A percentile compares a stretch with the other conserved stretches of the same genome.
Conservation (phyloP, 2,797 vertebrate genomes). For the Caiman crocodilus region DNA sequence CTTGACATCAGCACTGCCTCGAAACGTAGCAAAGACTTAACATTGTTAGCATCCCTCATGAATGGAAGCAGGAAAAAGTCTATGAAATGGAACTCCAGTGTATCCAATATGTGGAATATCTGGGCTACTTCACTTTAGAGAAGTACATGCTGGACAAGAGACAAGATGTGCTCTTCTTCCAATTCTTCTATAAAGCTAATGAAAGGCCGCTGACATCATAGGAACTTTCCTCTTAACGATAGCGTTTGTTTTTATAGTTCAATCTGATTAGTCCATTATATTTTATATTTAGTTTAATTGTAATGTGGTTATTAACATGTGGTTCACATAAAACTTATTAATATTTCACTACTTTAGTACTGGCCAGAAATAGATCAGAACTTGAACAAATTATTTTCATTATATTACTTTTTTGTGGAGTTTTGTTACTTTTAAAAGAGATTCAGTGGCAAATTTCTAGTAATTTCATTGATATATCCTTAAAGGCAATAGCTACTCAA, state of each 20-base stretch:
- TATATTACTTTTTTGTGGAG: neutral
- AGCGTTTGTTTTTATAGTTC: neutral
- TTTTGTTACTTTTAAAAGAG: conserved; percentile 21
- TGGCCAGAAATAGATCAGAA: neutral
- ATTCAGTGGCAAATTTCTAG: conserved; percentile 7
- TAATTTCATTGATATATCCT: conserved; percentile 53
- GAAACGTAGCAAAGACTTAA: neutral
- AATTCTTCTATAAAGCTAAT: neutral
- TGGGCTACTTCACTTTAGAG: neutral
- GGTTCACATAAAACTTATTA: neutral
- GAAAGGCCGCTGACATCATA: neutral
- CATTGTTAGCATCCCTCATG: neutral
- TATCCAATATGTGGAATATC: neutral
- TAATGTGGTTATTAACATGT: neutral
- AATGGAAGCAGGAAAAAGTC: neutral
- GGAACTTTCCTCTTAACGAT: neutral
- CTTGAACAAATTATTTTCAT: neutral
- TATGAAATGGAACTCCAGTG: neutral
- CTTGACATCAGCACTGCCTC: neutral
- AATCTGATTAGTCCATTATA: neutral
- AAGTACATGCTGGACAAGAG: neutral
- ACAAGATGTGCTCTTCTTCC: neutral
- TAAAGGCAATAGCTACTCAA: conserved; percentile 38
- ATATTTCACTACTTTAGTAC: neutral
- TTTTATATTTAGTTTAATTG: neutral